phyloP scores from a whole-genome alignment of 2,888 invertebrate genomes.

The Cinara cedri region DNA sequence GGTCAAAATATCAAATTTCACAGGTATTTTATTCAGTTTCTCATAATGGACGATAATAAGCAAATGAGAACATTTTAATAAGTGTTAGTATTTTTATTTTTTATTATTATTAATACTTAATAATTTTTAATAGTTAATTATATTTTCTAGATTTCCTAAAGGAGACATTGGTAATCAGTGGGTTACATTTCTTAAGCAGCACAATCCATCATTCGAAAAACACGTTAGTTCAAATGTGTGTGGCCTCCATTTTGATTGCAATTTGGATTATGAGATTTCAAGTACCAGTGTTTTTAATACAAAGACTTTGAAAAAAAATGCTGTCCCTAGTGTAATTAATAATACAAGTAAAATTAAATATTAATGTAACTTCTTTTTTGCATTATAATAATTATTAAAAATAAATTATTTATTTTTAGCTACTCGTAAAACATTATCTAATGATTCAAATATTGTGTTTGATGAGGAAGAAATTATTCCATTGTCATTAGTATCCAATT shows the following conservation, averaged over 20 bases:
- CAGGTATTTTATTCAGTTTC: background rate
- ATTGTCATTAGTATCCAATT: background rate
- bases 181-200: background rate
- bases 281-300: constrained; percentile 1
- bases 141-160: constrained; percentile 22
- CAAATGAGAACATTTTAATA: too few relatives aligned
- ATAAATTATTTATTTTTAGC: background rate
- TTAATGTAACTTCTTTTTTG: background rate
- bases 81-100: background rate
- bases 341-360: constrained; percentile 10
- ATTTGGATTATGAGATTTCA: background rate
- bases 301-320: constrained; percentile 12
- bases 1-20: constrained; percentile 14
- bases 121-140: background rate
- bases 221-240: background rate
- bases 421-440: background rate
- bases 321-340: constrained; percentile 24
- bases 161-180: constrained; percentile 5
- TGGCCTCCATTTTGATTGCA: constrained; percentile 4
- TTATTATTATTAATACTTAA: background rate
- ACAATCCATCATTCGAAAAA: background rate
- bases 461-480: constrained; percentile 20
- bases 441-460: background rate
- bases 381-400: background rate
- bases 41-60: background rate